Evolutionary conservation across 2,888 invertebrate genomes (phyloP).

Genomic region (Capitulum mitella): DNA sequence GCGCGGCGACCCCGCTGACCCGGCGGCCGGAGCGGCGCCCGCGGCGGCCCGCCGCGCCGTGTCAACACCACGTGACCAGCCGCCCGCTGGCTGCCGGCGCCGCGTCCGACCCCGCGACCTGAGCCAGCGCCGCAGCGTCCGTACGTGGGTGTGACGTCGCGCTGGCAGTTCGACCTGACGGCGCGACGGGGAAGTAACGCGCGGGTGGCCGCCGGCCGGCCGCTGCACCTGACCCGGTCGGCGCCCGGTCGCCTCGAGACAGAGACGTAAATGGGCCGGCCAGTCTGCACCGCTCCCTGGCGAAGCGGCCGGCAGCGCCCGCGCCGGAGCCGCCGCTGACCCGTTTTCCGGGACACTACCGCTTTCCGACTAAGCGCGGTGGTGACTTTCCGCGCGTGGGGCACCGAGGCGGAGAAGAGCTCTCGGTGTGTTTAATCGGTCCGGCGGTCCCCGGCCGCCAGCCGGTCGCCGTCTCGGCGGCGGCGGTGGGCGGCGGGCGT

Average conservation of each 20-base stretch:
- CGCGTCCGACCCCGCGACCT: not conserved
- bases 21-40: not conserved
- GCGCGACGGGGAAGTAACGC: not conserved
- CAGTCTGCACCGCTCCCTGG: too few species aligned
- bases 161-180: not conserved
- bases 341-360: not conserved
- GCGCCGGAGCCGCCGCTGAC: not conserved
- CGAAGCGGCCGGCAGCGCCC: not conserved
- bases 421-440: not conserved
- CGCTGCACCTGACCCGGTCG: not conserved
- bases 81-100: not conserved
- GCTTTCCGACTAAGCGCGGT: not conserved
- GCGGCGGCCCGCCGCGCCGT: not conserved
- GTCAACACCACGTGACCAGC: not conserved
- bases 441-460: too few species aligned
- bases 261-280: too few species aligned
- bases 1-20: not conserved
- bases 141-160: not conserved
- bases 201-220: not conserved
- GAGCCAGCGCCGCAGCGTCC: not conserved
- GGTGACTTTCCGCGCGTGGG: not conserved
- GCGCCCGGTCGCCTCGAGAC: not conserved
- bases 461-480: too few species aligned
- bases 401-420: not conserved
- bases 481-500: not conserved